phyloP scores from a whole-genome alignment of 2,113 vertebrate species.

The Tenebrosternarchus preto region DNA sequence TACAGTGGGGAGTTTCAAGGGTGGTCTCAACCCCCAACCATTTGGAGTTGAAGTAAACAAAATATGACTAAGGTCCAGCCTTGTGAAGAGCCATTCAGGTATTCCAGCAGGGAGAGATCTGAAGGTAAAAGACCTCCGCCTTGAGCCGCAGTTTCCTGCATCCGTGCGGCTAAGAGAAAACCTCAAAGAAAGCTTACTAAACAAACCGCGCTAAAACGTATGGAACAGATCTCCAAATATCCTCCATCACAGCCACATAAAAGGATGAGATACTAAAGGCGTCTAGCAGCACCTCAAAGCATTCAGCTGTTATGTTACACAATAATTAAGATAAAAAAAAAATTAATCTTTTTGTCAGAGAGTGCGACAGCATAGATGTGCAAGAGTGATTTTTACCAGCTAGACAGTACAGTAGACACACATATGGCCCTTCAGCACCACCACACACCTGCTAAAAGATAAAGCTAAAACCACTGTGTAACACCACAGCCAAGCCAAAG shows the following conservation, averaged over 20 bases:
- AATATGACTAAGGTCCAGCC: neutral
- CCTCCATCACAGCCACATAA: neutral
- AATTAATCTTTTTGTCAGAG: constrained; percentile 57
- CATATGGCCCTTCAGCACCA: neutral
- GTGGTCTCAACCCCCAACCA: neutral
- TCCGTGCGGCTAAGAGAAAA: neutral
- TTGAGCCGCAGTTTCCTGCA: neutral
- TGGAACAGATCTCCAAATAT: neutral
- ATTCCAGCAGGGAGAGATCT: neutral
- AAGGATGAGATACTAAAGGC: neutral
- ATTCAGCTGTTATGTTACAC: constrained; percentile 31
- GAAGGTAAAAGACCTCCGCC: neutral
- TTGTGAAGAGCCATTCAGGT: neutral
- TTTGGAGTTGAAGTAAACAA: neutral
- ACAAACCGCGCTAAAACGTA: neutral
- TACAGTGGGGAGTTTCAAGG: too few species aligned
- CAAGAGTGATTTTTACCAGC: constrained; percentile 49
- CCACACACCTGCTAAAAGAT: neutral
- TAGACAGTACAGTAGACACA: constrained; percentile 12
- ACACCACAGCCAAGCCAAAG: neutral
- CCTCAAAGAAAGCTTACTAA: neutral
- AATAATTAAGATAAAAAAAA: constrained; percentile 60
- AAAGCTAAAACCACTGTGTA: neutral
- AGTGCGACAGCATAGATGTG: constrained; percentile 60
- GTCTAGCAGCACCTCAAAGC: constrained; percentile 34